Evolutionary conservation across 1,140 invertebrate genomes (phyloP).

Genomic region (Maniola jurtina): DNA sequence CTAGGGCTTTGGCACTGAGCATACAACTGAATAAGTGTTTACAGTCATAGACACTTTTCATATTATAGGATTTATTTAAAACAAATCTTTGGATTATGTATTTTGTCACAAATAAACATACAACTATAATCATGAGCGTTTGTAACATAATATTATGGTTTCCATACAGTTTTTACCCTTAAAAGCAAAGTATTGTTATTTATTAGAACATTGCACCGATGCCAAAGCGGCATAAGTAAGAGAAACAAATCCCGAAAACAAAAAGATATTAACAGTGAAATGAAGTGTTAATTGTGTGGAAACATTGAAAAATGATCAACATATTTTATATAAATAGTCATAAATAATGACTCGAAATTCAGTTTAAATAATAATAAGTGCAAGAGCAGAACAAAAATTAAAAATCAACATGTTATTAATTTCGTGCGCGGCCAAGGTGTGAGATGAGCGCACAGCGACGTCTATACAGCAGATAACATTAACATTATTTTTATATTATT

Average conservation of each 20-base stretch:
- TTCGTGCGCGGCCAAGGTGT: conserved; percentile 69
- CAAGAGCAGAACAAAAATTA: conserved; percentile 73
- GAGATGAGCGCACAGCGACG: conserved; percentile 59
- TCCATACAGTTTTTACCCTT: background rate
- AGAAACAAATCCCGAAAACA: conserved; percentile 33
- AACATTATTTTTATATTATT: background rate
- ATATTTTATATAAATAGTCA: conserved; percentile 78
- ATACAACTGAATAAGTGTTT: no score
- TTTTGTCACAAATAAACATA: no score
- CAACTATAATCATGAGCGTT: no score
- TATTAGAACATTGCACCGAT: conserved; percentile 38
- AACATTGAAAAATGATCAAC: conserved; percentile 78
- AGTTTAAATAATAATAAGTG: conserved; percentile 79
- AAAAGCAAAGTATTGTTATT: conserved; percentile 30
- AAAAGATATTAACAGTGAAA: conserved; percentile 70
- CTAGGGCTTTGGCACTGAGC: no score
- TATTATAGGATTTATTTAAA: no score
- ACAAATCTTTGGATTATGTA: no score
- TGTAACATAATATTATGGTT: background rate
- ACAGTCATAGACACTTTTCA: no score
- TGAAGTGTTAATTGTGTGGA: conserved; percentile 77
- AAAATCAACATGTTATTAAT: conserved; percentile 77
- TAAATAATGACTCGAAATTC: conserved; percentile 75
- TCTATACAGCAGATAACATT: conserved; percentile 34
- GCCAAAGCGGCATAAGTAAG: conserved; percentile 20